phyloP scores from a whole-genome alignment of 2,888 invertebrate genomes.

The Nemoura dubitans region DNA sequence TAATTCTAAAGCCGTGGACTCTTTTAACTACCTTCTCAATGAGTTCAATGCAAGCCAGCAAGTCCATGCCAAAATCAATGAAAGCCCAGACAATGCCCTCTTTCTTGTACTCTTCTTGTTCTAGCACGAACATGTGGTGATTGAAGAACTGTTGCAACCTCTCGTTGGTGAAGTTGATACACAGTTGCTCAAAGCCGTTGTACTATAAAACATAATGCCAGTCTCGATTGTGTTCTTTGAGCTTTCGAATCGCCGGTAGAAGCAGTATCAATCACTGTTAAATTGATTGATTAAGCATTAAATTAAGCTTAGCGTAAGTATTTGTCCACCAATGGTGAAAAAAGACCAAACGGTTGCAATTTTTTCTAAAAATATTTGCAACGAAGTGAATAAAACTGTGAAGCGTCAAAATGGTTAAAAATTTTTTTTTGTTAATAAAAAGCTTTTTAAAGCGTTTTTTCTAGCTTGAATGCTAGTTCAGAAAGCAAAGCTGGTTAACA shows the following conservation, averaged over 20 bases:
- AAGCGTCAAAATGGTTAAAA: background rate
- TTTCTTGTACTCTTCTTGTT: conserved; percentile 98
- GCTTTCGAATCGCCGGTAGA: conserved; percentile 29
- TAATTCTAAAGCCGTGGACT: background rate
- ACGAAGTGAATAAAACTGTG: background rate
- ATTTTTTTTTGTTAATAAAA: background rate
- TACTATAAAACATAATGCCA: conserved; percentile 66
- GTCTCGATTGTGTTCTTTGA: conserved; percentile 25
- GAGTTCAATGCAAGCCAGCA: conserved; percentile 97
- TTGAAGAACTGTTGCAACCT: conserved; percentile 99
- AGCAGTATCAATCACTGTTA: conserved; percentile 10
- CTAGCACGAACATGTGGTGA: conserved; percentile 99
- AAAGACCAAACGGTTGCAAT: background rate
- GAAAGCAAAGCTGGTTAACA: conserved; percentile 20
- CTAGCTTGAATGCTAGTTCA: background rate
- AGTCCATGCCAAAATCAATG: conserved; percentile 99
- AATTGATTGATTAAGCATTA: background rate
- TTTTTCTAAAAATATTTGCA: conserved; percentile 7
- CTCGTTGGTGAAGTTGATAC: conserved; percentile 99
- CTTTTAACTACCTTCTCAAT: conserved; percentile 88
- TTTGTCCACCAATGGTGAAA: background rate
- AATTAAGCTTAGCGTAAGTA: background rate
- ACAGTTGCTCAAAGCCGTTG: conserved; percentile 99
- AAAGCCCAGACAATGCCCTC: conserved; percentile 98
- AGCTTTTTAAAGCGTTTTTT: background rate